Evolutionary conservation across 2,888 invertebrate species (phyloP), one percentile per base, ranked within the genome.

Genomic region (Philhelius pedissequus): DNA sequence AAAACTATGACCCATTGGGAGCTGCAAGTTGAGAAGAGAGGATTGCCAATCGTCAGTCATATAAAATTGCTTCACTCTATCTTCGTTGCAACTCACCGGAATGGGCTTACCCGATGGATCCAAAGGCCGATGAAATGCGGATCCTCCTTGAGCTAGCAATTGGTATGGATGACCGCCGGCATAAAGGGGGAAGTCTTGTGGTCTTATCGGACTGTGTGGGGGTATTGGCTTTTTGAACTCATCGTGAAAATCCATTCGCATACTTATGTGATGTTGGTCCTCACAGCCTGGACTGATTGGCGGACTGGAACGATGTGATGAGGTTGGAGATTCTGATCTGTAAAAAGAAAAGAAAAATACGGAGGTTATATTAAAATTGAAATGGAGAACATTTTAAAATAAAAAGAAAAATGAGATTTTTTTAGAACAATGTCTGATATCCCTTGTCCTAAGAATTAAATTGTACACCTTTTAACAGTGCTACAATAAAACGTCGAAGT

Each of bases 231-330:
- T 92, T 78, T 91, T 92, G 83, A 92, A 92, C 87, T 91, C 91
- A 86, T 91, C 91, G 35, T 89, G 90, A 27, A 91, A 87, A 60
- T 91, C 89, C 88, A 90, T 89, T 54, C 94, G 94, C 87, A 95
- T 93, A 64, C 91, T 90, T 75, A 90, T 86, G 68, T 90, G 90
- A 0, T 92, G 92, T 86, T 93, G 94, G 64, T 96, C 96, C 89
- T 97, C 97, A 35, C 96, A 96, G 2, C 96, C 96, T 0, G 96
- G 96, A 9, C 96, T 96, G 54, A 97, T 97, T 0, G 96, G 96
- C 0, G 96, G 96, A 90, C 96, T 96, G 75, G 95, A 95, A 88
- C 95, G 95, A 86, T 94, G 94, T 35, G 95, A 93, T 7, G 93
- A 95, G 74, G 89, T 89, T 62, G 92, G 92, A 87, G 92, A 92